phyloP scores from a whole-genome alignment of 2,113 vertebrate species.

The Halichoeres trimaculatus region DNA sequence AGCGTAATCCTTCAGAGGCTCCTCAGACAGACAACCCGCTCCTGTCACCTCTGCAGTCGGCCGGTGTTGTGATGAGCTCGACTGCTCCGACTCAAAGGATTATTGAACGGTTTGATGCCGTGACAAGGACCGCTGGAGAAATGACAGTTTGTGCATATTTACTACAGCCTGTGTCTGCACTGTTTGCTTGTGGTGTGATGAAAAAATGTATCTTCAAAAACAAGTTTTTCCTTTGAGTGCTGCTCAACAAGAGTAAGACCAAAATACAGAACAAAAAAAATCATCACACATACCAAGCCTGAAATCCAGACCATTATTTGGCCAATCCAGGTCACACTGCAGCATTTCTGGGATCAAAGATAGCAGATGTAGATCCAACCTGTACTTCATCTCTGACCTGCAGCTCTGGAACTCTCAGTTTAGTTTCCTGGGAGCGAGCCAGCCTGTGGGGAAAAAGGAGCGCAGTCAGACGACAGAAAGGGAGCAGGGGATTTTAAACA shows the following conservation, averaged over 20 bases:
- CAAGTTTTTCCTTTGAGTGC: neutral
- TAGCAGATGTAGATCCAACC: conserved; percentile 88
- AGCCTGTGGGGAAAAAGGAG: conserved; percentile 85
- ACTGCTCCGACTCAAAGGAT: conserved; percentile 9
- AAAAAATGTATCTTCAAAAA: neutral
- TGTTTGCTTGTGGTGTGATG: neutral
- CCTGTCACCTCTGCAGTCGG: conserved; percentile 9
- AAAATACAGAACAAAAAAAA: conserved; percentile 79
- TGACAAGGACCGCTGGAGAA: neutral
- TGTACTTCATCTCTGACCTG: conserved; percentile 87
- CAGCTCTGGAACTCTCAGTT: conserved; percentile 75
- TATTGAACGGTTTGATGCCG: neutral
- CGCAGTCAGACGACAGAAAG: conserved; percentile 62
- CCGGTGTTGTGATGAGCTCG: neutral
- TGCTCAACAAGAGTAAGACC: conserved; percentile 88
- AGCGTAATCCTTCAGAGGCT: conserved; percentile 29
- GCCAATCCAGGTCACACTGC: conserved; percentile 87
- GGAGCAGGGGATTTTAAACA: conserved; percentile 19
- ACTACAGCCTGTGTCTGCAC: neutral
- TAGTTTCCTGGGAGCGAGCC: conserved; percentile 89
- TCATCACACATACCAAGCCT: conserved; percentile 70
- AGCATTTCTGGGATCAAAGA: conserved; percentile 89
- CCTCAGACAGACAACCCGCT: neutral
- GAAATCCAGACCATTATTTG: conserved; percentile 62
- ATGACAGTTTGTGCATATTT: neutral